phyloP scores from a whole-genome alignment of 23 tunicate genomes.

The Ascidia mentula region DNA sequence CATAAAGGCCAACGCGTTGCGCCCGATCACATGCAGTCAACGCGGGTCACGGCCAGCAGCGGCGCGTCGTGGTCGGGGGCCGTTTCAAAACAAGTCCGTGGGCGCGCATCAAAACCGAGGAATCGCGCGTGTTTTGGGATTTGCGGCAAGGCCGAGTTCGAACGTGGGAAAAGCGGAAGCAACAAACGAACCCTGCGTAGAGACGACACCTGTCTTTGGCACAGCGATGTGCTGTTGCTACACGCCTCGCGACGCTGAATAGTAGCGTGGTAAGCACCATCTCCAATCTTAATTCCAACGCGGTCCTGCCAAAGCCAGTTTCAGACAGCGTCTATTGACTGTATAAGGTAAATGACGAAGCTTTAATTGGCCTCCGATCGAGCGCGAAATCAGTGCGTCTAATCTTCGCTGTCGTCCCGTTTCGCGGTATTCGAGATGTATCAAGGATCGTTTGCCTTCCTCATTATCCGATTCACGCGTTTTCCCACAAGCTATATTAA shows the following conservation, averaged over 20 bases:
- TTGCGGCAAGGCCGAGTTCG: conserved; percentile 5
- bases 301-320: neutral
- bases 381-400: conserved; percentile 7
- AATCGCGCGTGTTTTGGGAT: neutral
- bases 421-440: too few species aligned
- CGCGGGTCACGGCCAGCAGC: neutral
- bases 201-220: neutral
- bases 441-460: too few species aligned
- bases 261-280: neutral
- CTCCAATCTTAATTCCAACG: neutral
- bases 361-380: neutral
- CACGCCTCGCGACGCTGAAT: neutral
- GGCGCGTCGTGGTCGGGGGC: conserved; percentile 7
- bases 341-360: neutral
- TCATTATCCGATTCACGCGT: too few species aligned
- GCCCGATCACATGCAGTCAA: neutral
- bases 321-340: neutral
- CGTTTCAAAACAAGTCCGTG: conserved; percentile 11
- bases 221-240: neutral
- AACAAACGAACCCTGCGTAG: neutral
- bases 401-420: neutral
- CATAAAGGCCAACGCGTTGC: neutral
- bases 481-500: too few species aligned
- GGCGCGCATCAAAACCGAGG: neutral
- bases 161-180: conserved; percentile 14